These are phyloP conservation scores for Anableps anableps DNA, from an alignment of 2,797 vertebrate genomes.

Conservation along the genomic window DNA sequence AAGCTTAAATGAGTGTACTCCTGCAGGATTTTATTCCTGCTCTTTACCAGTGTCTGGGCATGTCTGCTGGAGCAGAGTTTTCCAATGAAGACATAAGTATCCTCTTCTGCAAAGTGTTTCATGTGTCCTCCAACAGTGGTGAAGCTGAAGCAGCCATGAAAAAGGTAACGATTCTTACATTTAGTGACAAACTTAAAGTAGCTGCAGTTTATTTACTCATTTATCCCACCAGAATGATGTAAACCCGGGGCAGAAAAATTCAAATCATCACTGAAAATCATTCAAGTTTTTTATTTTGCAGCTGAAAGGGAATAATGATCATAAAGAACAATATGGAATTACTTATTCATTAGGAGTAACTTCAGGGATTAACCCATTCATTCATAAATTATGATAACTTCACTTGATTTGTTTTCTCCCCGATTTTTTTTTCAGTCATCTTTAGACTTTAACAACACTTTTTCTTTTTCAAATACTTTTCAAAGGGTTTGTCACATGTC, in stretches of 20 bases:
- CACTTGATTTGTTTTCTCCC: background rate
- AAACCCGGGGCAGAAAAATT: background rate
- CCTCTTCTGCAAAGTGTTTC: constrained; percentile 75
- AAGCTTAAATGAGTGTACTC: background rate
- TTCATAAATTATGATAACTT: background rate
- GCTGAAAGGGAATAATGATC: background rate
- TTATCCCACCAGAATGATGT: background rate
- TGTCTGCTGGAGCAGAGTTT: constrained; percentile 63
- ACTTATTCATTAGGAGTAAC: background rate
- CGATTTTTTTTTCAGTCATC: background rate
- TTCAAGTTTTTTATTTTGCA: background rate
- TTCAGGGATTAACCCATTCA: background rate
- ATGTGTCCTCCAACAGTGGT: constrained; percentile 43
- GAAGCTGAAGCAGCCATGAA: constrained; percentile 68
- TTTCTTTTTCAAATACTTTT: background rate
- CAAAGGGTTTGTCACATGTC: background rate
- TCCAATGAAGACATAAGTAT: constrained; percentile 65
- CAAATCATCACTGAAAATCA: background rate
- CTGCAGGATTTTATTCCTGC: constrained; percentile 51
- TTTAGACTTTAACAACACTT: background rate
- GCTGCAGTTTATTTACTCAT: background rate
- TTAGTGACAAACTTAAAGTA: background rate
- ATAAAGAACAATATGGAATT: background rate
- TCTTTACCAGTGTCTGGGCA: constrained; percentile 57
- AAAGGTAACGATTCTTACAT: constrained; percentile 62